Base-by-base conservation (phyloP, 2,888 invertebrate genomes). In the Rhopalosiphum nymphaeae region DNA sequence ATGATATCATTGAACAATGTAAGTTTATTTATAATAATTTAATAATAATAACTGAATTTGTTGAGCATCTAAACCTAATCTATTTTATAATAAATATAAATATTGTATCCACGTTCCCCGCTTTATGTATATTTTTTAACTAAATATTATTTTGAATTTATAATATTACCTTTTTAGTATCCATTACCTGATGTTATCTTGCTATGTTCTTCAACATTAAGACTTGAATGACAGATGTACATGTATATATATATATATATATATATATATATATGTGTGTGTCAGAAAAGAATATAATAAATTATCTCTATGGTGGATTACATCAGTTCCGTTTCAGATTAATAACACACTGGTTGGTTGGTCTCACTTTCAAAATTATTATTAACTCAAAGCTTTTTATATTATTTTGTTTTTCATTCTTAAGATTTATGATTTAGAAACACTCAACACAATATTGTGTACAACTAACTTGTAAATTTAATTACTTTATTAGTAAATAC, bases 281-380 rank as follows among this genome's bases (percentile, higher is more conserved):
- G 91, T 85, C 85, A 91, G 53, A 49, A 91, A 36, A 84, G 84
- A 84, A 53, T 56, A 84, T 91, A 91, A 91, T 91, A 91, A 91
- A 91, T 91, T 91, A 84, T 91, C 89, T 89, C 16, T 42, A 53
- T 42, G 42, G 36, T 85, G 85, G 53, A 21, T 26, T 91, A 91
- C 85, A 91, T 84, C 53, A 53, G 84, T 91, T 91, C 91, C 53
- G 29, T 85, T 85, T 84, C 91, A 91, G 91, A 91, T 85, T 78
- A 91, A 91, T 85, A 84, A 42, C 91, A 49, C 53, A 91, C 91
- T 78, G 49, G 78, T 36, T 67, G 36, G 67, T 29, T 46, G 67
- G 36, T 13, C n/a, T 91, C 7, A 78, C 46, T 78, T 78, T 91
- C 26, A 42, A 57, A 61, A 78, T 78, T 78, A 78, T 78, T 91